A percentile compares a stretch with the other conserved stretches of the same genome.
Conservation (phyloP, 2,113 vertebrate genomes). For the Peromyscus polionotus region DNA sequence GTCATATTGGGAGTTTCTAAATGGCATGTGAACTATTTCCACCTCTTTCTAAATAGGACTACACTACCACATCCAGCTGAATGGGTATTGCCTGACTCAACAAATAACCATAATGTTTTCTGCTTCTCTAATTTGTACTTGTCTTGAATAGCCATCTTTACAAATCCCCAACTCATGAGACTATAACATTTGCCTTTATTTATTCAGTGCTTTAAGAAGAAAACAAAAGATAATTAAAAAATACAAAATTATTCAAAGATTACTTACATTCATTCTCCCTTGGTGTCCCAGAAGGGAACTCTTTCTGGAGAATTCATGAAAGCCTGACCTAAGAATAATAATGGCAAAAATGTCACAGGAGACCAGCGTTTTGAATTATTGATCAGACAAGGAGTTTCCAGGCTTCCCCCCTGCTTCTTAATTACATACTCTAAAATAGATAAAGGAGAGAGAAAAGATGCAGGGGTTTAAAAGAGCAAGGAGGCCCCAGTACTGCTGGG, state of each 20-base stretch:
- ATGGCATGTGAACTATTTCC: conserved; percentile 73
- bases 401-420: conserved; percentile 72
- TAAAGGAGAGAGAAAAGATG: background rate
- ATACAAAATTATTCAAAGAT: conserved; percentile 77
- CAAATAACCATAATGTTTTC: background rate
- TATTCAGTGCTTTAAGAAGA: conserved; percentile 76
- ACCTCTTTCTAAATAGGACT: conserved; percentile 68
- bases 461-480: conserved; percentile 42
- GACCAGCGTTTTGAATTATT: conserved; percentile 82
- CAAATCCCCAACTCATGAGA: conserved; percentile 53
- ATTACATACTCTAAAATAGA: conserved; percentile 59
- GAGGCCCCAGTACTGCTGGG: conserved; percentile 26
- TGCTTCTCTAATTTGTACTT: background rate
- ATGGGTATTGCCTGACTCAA: conserved; percentile 31
- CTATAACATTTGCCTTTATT: conserved; percentile 79
- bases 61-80: background rate
- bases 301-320: conserved; percentile 73
- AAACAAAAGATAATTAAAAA: conserved; percentile 69
- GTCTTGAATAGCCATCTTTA: conserved; percentile 37
- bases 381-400: conserved; percentile 81
- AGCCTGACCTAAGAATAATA: conserved; percentile 81
- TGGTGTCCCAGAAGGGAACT: conserved; percentile 77
- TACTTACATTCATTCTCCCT: conserved; percentile 78
- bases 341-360: conserved; percentile 82
- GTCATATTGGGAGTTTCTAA: conserved; percentile 79